These are phyloP conservation scores for Hetaerina americana DNA, from an alignment of 1,140 invertebrate species.

Conservation along the genomic window DNA sequence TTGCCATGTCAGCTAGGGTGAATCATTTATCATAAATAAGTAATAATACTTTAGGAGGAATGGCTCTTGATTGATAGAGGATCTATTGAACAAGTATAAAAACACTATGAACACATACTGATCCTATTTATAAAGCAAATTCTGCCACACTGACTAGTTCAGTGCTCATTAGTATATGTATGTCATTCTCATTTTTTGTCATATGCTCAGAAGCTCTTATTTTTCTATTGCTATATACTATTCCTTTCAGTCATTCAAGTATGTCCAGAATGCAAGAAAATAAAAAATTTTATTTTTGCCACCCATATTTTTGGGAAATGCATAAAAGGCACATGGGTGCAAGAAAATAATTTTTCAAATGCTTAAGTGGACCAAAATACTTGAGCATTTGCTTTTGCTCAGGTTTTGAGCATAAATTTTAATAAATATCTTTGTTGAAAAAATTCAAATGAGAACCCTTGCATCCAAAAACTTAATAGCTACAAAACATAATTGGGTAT, in stretches of 20 bases:
- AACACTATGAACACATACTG: not conserved
- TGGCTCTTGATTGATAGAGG: not conserved
- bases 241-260: not conserved
- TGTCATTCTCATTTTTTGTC: not conserved
- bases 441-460: not conserved
- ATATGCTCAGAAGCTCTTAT: not conserved
- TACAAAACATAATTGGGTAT: not conserved
- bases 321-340: no score
- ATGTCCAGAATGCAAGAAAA: not conserved
- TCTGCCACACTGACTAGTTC: not conserved
- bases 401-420: not conserved
- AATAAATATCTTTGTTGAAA: not conserved
- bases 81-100: not conserved
- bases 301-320: not conserved
- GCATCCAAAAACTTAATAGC: not conserved
- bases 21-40: not conserved
- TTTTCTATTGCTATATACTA: not conserved
- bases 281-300: not conserved
- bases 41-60: not conserved
- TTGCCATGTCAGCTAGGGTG: not conserved
- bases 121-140: not conserved
- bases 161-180: not conserved
- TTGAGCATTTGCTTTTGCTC: not conserved
- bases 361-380: not conserved
- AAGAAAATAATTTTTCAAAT: no score